These are phyloP conservation scores for Listrodromus nycthemerus DNA, from an alignment of 2,888 invertebrate genomes.

Conservation along the genomic window DNA sequence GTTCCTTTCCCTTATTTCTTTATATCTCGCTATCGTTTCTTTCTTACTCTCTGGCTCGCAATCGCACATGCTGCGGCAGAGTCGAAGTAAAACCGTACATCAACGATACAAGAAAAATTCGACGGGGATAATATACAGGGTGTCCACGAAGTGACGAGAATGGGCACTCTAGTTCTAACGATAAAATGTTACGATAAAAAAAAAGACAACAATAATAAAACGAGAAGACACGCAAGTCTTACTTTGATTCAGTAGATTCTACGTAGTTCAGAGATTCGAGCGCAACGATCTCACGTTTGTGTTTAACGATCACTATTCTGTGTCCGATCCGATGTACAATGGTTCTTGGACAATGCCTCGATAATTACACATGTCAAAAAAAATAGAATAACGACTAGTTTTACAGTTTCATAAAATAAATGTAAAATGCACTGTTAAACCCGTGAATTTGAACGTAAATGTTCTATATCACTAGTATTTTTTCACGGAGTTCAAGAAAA, in stretches of 20 bases:
- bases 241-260: slow-evolving; percentile 25
- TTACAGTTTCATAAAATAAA: slow-evolving; percentile 48
- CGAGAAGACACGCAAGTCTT: slow-evolving; percentile 53
- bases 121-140: slow-evolving; percentile 74
- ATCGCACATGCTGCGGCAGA: slow-evolving; percentile 43
- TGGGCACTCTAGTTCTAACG: slow-evolving; percentile 53
- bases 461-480: slow-evolving; percentile 32
- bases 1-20: slow-evolving; percentile 13
- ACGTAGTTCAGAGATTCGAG: slow-evolving; percentile 30
- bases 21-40: slow-evolving; percentile 15
- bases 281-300: slow-evolving; percentile 17
- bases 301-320: slow-evolving; percentile 6
- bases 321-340: slow-evolving; percentile 23
- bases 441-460: slow-evolving; percentile 44
- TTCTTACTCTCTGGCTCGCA: slow-evolving; percentile 22
- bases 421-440: slow-evolving; percentile 25
- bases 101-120: slow-evolving; percentile 68
- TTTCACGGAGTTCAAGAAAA: slow-evolving; percentile 33
- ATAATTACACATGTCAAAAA: not conserved
- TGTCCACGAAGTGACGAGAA: slow-evolving; percentile 69
- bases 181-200: slow-evolving; percentile 68
- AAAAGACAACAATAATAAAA: slow-evolving; percentile 39
- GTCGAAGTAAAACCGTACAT: slow-evolving; percentile 27
- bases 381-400: slow-evolving; percentile 62
- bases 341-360: slow-evolving; percentile 28